Evolutionary conservation across 1,140 invertebrate genomes (phyloP).

Genomic region (Maniola jurtina): DNA sequence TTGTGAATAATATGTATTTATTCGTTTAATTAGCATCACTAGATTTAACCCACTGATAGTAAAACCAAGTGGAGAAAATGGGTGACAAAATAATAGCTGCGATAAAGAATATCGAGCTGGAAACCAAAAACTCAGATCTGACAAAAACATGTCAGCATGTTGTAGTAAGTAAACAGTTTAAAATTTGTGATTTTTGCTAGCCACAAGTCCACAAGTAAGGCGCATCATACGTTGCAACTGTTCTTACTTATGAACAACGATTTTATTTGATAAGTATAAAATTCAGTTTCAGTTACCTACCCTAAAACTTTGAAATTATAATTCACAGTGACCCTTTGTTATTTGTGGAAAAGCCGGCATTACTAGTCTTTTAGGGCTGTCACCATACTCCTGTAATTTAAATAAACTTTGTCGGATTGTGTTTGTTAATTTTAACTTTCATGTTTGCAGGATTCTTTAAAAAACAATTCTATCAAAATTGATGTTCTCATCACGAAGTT

Average conservation of each 20-base stretch:
- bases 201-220: background rate
- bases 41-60: background rate
- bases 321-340: too few relatives aligned
- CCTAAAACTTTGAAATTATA: too few relatives aligned
- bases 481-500: constrained; percentile 48
- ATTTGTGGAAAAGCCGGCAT: too few relatives aligned
- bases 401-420: too few relatives aligned
- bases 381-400: too few relatives aligned
- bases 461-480: constrained; percentile 36
- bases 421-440: background rate
- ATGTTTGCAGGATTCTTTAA: constrained; percentile 44
- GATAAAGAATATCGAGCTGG: constrained; percentile 41
- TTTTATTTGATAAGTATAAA: too few relatives aligned
- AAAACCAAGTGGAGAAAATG: constrained; percentile 38
- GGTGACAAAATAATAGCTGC: constrained; percentile 39
- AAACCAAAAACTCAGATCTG: constrained; percentile 47
- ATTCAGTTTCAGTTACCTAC: too few relatives aligned
- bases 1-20: background rate
- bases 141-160: constrained; percentile 50
- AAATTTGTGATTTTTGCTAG: constrained; percentile 6
- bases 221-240: too few relatives aligned
- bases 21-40: background rate
- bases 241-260: too few relatives aligned
- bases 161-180: constrained; percentile 44
- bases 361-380: too few relatives aligned